A percentile compares a stretch with the other conserved stretches of the same genome.
Conservation (phyloP, 2,113 vertebrate species). For the Condylura cristata region DNA sequence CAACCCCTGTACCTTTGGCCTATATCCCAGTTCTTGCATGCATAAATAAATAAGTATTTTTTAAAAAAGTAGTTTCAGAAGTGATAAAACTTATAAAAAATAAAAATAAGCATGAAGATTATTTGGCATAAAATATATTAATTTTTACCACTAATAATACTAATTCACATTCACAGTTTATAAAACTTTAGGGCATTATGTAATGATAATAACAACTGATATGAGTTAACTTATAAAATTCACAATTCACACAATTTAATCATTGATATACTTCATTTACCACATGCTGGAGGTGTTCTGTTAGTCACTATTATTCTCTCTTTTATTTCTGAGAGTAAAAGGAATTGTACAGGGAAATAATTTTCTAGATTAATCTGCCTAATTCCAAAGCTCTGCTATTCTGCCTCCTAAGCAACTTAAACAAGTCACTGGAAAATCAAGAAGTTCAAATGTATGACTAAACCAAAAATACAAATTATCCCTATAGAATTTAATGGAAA, state of each 20-base stretch:
- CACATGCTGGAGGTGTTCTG: neutral
- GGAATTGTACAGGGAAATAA: neutral
- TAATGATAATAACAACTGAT: neutral
- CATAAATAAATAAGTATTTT: too few species aligned
- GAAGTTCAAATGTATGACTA: constrained; percentile 9
- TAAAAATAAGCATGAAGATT: constrained; percentile 10
- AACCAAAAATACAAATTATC: neutral
- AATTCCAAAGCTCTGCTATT: neutral
- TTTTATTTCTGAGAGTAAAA: neutral
- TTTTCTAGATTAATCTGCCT: neutral
- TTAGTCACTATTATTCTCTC: neutral
- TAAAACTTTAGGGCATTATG: neutral
- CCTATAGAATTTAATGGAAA: neutral
- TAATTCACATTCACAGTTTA: neutral
- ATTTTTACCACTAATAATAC: neutral
- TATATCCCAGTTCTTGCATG: too few species aligned
- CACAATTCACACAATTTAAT: neutral
- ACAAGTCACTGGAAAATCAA: constrained; percentile 7
- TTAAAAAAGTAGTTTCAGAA: constrained; percentile 2
- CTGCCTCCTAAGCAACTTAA: neutral
- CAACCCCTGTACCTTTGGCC: too few species aligned
- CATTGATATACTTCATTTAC: neutral
- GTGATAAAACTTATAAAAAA: neutral
- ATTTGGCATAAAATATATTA: neutral
- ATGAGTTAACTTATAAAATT: neutral